phyloP scores from a whole-genome alignment of 2,113 vertebrate species.

The Tachuris rubrigastra region DNA sequence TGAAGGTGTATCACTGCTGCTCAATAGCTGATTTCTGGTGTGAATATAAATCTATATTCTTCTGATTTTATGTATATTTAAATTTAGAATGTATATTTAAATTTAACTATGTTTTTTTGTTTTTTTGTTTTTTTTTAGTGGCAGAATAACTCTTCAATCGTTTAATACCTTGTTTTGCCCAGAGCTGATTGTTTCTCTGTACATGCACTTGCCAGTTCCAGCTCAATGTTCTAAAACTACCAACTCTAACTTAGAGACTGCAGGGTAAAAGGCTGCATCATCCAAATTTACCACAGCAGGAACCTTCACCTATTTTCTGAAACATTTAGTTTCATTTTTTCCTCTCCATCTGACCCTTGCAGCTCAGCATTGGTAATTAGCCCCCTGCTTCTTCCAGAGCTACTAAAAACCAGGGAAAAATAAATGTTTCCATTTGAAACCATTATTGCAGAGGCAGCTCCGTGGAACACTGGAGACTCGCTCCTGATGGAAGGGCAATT shows the following conservation, averaged over 20 bases:
- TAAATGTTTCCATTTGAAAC: slow-evolving; percentile 51
- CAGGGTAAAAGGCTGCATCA: slow-evolving; percentile 40
- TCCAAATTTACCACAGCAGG: slow-evolving; percentile 29
- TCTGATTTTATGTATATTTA: not conserved
- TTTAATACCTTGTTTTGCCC: not conserved
- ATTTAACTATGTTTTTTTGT: not conserved
- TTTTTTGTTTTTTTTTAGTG: not conserved
- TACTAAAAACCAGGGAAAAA: slow-evolving; percentile 41
- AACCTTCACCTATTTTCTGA: slow-evolving; percentile 40
- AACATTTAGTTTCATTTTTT: slow-evolving; percentile 43
- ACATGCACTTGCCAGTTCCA: not conserved
- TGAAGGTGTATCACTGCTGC: not conserved
- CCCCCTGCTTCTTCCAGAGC: slow-evolving; percentile 18
- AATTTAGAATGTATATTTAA: not conserved
- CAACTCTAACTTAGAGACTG: not conserved
- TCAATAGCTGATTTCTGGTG: not conserved
- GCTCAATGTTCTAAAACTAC: not conserved
- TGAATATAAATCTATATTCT: not conserved
- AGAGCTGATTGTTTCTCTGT: not conserved
- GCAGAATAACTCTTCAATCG: not conserved
- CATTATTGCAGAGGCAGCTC: slow-evolving; percentile 40
- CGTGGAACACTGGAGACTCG: slow-evolving; percentile 11
- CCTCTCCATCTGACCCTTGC: slow-evolving; percentile 28
- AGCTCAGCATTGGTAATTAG: slow-evolving; percentile 30
- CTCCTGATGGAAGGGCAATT: slow-evolving; percentile 18